Conservation (phyloP, 2,888 invertebrate genomes). For the Synergus gifuensis region DNA sequence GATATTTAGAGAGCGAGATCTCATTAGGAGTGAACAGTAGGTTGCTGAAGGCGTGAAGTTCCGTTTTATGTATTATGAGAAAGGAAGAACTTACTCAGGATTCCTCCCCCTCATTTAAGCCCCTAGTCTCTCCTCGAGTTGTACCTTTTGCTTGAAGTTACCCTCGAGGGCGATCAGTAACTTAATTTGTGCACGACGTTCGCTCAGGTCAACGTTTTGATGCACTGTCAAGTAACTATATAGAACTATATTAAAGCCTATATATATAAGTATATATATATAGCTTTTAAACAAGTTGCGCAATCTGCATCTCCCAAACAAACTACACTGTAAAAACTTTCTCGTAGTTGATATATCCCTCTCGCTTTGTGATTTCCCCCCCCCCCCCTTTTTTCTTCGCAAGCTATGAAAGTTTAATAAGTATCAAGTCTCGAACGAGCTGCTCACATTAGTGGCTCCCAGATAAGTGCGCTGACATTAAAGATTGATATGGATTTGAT, state of each 20-base stretch:
- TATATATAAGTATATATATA: neutral
- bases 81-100: slow-evolving; percentile 53
- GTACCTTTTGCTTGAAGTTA: neutral
- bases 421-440: neutral
- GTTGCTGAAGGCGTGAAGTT: slow-evolving; percentile 42
- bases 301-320: neutral
- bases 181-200: neutral
- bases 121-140: neutral
- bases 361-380: neutral
- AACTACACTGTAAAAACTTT: neutral
- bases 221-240: neutral
- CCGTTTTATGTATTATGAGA: slow-evolving; percentile 56
- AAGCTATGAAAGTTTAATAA: slow-evolving; percentile 37
- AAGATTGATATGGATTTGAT: slow-evolving; percentile 10
- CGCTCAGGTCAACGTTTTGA: neutral
- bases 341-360: neutral
- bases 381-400: neutral
- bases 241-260: neutral
- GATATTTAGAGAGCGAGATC: slow-evolving; percentile 5
- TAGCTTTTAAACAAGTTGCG: neutral
- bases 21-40: slow-evolving; percentile 14
- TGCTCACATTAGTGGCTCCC: neutral
- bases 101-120: neutral
- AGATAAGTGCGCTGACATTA: neutral
- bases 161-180: neutral